Conservation (phyloP, 2,113 vertebrate genomes). For the Amphilophus citrinellus region DNA sequence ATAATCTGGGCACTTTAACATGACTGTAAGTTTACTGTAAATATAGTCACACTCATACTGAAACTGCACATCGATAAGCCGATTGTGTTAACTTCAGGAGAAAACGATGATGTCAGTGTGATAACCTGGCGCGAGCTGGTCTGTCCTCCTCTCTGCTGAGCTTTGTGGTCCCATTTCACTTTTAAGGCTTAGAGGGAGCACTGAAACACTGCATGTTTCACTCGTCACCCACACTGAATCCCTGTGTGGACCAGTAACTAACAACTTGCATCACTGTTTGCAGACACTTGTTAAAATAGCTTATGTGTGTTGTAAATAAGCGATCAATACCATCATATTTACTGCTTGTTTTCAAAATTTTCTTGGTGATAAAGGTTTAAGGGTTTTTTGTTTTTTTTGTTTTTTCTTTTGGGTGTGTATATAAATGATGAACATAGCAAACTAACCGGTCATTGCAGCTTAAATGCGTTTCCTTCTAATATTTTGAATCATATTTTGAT, state of each 20-base stretch:
- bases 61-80: background rate
- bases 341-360: constrained; percentile 50
- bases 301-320: constrained; percentile 68
- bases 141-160: constrained; percentile 54
- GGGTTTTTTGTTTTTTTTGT: background rate
- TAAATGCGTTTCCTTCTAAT: constrained; percentile 11
- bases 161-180: constrained; percentile 46
- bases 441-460: constrained; percentile 23
- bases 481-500: constrained; percentile 46
- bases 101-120: background rate
- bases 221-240: constrained; percentile 13
- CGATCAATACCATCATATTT: constrained; percentile 52
- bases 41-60: background rate
- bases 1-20: background rate
- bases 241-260: constrained; percentile 30
- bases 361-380: constrained; percentile 28
- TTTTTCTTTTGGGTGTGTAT: background rate
- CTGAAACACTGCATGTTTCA: constrained; percentile 76
- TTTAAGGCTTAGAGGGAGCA: constrained; percentile 80
- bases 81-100: background rate
- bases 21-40: background rate
- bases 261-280: constrained; percentile 29
- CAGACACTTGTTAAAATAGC: constrained; percentile 21
- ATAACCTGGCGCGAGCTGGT: constrained; percentile 10
- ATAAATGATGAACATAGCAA: constrained; percentile 11